Conservation (phyloP, 2,113 vertebrate genomes). For the Pongo abelii region DNA sequence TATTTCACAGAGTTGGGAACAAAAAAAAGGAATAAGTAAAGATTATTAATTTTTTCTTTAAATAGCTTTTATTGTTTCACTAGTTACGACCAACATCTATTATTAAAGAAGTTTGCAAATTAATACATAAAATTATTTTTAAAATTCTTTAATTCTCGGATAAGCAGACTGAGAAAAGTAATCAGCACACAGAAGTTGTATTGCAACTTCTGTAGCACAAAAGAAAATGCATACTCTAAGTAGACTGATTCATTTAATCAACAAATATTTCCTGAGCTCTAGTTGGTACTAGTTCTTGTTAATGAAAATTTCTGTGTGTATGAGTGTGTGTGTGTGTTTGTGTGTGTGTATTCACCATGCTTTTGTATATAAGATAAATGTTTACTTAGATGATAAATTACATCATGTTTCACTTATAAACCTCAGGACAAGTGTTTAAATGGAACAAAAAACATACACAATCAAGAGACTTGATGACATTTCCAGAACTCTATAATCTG, state of each 20-base stretch:
- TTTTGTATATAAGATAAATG: background rate
- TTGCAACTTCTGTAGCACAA: background rate
- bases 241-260: conserved; percentile 27
- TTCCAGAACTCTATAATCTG: background rate
- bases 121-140: background rate
- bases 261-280: background rate
- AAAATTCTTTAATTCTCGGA: background rate
- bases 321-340: background rate
- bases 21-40: background rate
- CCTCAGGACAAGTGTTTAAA: background rate
- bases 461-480: background rate
- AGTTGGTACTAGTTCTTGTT: background rate
- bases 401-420: background rate
- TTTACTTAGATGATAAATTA: conserved; percentile 25
- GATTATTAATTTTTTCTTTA: background rate
- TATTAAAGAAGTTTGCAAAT: conserved; percentile 5
- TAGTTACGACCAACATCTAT: background rate
- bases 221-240: background rate
- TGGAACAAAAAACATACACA: background rate
- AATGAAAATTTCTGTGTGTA: background rate
- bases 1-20: background rate
- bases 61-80: background rate
- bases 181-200: background rate
- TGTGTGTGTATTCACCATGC: background rate
- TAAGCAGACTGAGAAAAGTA: background rate